These are phyloP conservation scores for human (Homo sapiens) DNA, from an alignment of 2,113 vertebrate genomes.

Conservation along the genomic window DNA sequence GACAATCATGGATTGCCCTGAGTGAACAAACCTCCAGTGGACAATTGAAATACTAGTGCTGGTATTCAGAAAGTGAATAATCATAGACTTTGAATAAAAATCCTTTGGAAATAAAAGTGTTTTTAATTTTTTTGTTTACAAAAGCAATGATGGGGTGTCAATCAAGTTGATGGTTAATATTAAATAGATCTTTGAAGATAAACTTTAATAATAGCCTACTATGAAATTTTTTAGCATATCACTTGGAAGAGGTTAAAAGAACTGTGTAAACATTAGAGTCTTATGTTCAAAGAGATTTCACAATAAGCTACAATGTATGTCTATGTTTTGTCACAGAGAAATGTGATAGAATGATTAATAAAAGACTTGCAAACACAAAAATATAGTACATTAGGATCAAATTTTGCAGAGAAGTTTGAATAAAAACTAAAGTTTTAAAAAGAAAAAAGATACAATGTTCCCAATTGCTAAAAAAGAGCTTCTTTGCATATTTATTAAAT, in stretches of 20 bases:
- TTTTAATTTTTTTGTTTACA: background rate
- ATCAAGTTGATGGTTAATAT: background rate
- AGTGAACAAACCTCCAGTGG: background rate
- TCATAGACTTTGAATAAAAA: background rate
- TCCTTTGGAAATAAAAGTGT: background rate
- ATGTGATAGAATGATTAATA: background rate
- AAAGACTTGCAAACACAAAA: background rate
- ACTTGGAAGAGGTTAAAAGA: background rate
- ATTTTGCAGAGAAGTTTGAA: background rate
- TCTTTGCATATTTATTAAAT: conserved; percentile 4
- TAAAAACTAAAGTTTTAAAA: conserved; percentile 7
- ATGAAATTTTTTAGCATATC: background rate
- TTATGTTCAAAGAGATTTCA: background rate
- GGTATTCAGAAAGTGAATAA: background rate
- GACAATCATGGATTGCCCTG: background rate
- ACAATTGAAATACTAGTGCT: background rate
- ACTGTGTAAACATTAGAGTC: background rate
- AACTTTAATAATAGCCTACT: background rate
- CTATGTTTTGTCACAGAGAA: background rate
- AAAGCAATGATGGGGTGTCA: background rate
- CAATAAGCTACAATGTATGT: background rate
- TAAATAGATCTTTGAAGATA: background rate
- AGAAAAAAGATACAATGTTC: background rate
- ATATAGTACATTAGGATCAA: background rate
- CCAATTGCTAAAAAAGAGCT: background rate